Evolutionary conservation across 2,888 invertebrate species (phyloP), one percentile per base, ranked within the genome.

Genomic region (Acleris emargana): DNA sequence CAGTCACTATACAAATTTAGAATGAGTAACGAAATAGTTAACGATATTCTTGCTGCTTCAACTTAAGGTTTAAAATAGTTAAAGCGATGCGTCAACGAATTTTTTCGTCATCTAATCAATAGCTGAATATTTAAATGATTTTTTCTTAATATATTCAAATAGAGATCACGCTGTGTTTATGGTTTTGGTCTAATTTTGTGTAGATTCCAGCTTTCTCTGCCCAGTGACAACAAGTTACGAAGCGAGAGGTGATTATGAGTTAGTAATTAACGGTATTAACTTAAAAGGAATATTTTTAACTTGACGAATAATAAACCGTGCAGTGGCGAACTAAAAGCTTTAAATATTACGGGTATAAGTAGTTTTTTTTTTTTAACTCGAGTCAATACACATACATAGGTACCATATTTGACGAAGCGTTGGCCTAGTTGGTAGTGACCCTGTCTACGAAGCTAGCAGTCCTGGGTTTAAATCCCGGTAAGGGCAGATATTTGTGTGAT

Each of bases 121-220:
- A 57, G 60, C 20, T 45, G 64, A 66, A 60, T 66, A 49, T 58
- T 62, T 55, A 63, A 58, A 58, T 58, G n/a, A 49, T 18, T 22
- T 45, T 49, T 50, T 28, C 9, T 55, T 62, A 62, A 62, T 63
- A 32, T 58, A 69, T 72, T 60, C 60, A 68, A 69, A 69, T 72
- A 67, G 58, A 61, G 68, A 72, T 62, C 77, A 77, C 64, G 70
- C 76, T 76, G 76, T 73, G 69, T 72, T 68, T 70, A 71, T 58
- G 55, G 68, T 53, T 59, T 64, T 54, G 58, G 28, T 57, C 68
- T 63, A 57, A 64, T 70, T 67, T 42, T 64, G 53, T 11, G 68
- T 66, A 60, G 68, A 68, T 71, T 71, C 70, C 72, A 71, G 76
- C 81, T 87, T 87, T 87, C 86, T 72, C 74, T 71, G 51, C n/a